These are phyloP conservation scores for Pseudococcus longispinus DNA, from an alignment of 2,888 invertebrate genomes.

Conservation along the genomic window DNA sequence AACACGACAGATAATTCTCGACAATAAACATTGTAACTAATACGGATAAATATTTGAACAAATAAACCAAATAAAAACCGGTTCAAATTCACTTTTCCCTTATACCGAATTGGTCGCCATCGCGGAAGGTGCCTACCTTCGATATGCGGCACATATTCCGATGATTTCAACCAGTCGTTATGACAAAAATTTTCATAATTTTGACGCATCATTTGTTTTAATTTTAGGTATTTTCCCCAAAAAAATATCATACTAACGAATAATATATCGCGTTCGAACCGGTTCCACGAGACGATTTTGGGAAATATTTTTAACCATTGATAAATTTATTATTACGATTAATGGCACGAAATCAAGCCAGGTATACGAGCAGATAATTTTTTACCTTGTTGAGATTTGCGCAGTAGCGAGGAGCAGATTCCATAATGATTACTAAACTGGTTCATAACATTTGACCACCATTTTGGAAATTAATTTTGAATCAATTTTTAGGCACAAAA, in stretches of 20 bases:
- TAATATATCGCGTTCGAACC: background rate
- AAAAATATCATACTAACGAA: background rate
- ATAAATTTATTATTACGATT: background rate
- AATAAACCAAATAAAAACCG: slow-evolving; percentile 24
- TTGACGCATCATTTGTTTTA: slow-evolving; percentile 1
- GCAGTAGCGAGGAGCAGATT: background rate
- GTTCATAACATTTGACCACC: background rate
- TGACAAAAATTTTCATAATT: background rate
- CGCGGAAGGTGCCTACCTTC: background rate
- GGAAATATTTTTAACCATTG: background rate
- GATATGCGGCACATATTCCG: background rate
- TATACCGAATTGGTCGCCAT: background rate
- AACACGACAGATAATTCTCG: slow-evolving; percentile 28
- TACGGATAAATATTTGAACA: slow-evolving; percentile 42
- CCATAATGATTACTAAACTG: background rate
- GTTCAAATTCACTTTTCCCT: slow-evolving; percentile 6
- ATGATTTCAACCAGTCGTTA: slow-evolving; percentile 9
- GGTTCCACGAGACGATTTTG: background rate
- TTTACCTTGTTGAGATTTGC: background rate
- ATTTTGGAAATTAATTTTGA: background rate
- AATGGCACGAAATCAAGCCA: background rate
- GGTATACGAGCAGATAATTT: background rate
- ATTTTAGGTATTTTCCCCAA: background rate
- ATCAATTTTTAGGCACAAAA: background rate
- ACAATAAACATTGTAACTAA: slow-evolving; percentile 40